These are phyloP conservation scores for Drosophila leonis DNA, from an alignment of 2,888 invertebrate species.

Conservation along the genomic window DNA sequence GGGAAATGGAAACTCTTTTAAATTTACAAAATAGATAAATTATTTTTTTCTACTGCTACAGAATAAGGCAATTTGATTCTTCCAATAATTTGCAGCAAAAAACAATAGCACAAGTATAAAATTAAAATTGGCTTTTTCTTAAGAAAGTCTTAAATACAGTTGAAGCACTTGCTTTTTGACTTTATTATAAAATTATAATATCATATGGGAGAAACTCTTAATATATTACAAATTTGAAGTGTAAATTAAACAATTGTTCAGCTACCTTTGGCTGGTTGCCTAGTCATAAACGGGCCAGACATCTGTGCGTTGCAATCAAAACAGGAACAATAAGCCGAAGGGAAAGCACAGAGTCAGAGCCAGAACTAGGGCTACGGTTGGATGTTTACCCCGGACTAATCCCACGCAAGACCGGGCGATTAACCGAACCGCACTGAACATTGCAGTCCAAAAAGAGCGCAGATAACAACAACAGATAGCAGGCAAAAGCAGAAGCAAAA, in stretches of 20 bases:
- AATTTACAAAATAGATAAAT: no score
- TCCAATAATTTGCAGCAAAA: no score
- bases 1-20: no score
- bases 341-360: neutral
- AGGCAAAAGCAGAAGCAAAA: slow-evolving; percentile 24
- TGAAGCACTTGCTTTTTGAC: neutral
- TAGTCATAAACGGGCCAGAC: slow-evolving; percentile 52
- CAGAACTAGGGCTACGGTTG: neutral
- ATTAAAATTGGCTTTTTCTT: no score
- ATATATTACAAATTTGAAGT: slow-evolving; percentile 2
- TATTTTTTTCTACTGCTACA: no score
- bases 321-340: slow-evolving; percentile 58
- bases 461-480: slow-evolving; percentile 69
- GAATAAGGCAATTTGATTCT: no score
- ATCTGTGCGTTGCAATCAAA: slow-evolving; percentile 69
- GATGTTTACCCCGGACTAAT: slow-evolving; percentile 53
- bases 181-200: neutral
- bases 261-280: slow-evolving; percentile 18
- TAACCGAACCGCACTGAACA: slow-evolving; percentile 64
- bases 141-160: no score
- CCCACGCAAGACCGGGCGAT: slow-evolving; percentile 64
- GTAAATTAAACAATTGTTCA: slow-evolving; percentile 9
- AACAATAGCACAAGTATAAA: no score
- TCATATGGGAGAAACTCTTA: neutral
- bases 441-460: slow-evolving; percentile 60